phyloP scores from a whole-genome alignment of 2,888 invertebrate genomes.

The Melipona beecheii region DNA sequence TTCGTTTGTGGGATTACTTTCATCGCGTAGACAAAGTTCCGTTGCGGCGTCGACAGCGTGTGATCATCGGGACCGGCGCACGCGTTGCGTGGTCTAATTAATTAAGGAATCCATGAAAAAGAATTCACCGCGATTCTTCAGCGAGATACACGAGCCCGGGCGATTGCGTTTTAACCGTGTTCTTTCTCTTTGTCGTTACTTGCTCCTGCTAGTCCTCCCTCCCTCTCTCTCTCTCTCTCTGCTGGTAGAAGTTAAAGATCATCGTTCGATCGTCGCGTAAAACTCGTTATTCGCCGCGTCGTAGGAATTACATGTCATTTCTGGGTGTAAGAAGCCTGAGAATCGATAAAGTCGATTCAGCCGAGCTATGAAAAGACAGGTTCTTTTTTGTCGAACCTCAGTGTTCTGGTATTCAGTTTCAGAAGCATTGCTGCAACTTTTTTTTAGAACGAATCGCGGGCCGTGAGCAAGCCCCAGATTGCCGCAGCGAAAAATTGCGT shows the following conservation, averaged over 20 bases:
- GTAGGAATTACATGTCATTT: neutral
- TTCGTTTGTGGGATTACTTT: slow-evolving; percentile 59
- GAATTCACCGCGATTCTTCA: slow-evolving; percentile 49
- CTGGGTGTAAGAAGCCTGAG: no score
- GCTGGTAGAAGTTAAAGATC: slow-evolving; percentile 19
- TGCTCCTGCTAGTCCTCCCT: neutral
- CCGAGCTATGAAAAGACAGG: no score
- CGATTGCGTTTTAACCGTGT: slow-evolving; percentile 23
- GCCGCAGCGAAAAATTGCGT: no score
- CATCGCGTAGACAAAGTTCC: slow-evolving; percentile 38
- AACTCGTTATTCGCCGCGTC: neutral
- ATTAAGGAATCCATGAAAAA: slow-evolving; percentile 64
- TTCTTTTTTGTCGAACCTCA: no score
- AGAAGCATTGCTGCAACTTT: no score
- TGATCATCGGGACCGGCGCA: slow-evolving; percentile 50
- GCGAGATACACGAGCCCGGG: slow-evolving; percentile 26
- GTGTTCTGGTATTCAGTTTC: no score
- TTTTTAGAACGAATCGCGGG: no score
- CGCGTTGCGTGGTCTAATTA: slow-evolving; percentile 52
- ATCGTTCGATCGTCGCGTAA: neutral
- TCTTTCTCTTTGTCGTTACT: neutral
- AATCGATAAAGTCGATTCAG: no score
- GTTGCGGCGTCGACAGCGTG: slow-evolving; percentile 48
- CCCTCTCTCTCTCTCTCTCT: neutral
- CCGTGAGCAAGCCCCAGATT: no score